A percentile compares a stretch with the other conserved stretches of the same genome.
phyloP scores from a whole-genome alignment of 2,888 invertebrate species.

The Teleogryllus oceanicus region DNA sequence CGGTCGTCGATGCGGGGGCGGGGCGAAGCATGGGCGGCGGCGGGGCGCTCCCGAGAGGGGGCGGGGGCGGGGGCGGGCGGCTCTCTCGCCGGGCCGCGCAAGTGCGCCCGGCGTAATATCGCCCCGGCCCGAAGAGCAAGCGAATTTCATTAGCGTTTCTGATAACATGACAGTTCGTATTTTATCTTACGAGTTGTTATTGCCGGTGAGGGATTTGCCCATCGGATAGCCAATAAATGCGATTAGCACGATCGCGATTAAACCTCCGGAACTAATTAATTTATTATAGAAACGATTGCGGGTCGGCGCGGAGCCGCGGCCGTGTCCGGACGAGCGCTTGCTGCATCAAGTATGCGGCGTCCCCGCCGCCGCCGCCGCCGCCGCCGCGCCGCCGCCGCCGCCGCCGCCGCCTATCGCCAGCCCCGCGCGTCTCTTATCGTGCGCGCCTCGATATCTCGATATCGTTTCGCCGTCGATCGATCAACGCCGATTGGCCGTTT shows the following conservation, averaged over 20 bases:
- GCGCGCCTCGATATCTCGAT: constrained; percentile 7
- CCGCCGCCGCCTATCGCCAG: background rate
- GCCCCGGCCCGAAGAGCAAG: constrained; percentile 5
- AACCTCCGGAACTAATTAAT: constrained; percentile 25
- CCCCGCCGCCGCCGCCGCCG: background rate
- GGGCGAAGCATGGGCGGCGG: background rate
- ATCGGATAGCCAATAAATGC: constrained; percentile 27
- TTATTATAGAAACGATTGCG: constrained; percentile 25
- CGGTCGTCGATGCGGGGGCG: background rate
- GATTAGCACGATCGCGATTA: constrained; percentile 25
- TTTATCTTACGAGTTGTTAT: constrained; percentile 25
- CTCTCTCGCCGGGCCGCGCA: background rate
- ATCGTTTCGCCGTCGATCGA: constrained; percentile 8
- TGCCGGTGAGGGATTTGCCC: constrained; percentile 26
- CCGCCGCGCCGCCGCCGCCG: background rate
- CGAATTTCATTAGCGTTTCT: constrained; percentile 27
- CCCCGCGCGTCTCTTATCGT: background rate
- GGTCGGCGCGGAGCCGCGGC: background rate
- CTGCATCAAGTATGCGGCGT: constrained; percentile 12
- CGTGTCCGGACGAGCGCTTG: constrained; percentile 3
- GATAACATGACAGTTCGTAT: constrained; percentile 25
- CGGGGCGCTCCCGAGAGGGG: background rate
- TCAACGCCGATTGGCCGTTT: background rate
- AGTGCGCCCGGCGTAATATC: background rate
- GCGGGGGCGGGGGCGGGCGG: background rate